Base-by-base conservation (phyloP, 2,888 invertebrate species). In the Teinopalpus imperialis region DNA sequence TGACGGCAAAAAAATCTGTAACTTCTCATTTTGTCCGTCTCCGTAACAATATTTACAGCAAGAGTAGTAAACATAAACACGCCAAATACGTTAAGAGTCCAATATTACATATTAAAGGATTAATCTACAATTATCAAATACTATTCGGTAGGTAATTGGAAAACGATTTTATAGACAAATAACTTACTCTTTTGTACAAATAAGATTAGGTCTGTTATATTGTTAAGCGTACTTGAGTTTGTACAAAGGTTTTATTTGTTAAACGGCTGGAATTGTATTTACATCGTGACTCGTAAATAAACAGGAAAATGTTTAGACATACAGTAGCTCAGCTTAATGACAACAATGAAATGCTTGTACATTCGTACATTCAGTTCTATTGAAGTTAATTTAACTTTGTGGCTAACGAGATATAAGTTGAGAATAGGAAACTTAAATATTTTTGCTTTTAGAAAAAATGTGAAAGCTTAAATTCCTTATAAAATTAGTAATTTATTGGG, bases 201-300 rank as follows among this genome's bases (percentile, higher is more conserved):
- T 20, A 34, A 32, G 27, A 40, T 45, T 34, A 40, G 34, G 32
- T 34, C 37, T 20, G 31, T 39, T 44, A 40, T 32, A 12, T 45
- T 45, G 32, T 34, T 9, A 21, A 40, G 26, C 12, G 21, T 32
- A 36, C 14, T 34, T 34, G 16, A 32, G 4, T 3, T 18, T 29
- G 40, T 16, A 40, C 34, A 45, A 40, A 45, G 45, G 45, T 40
- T 40, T 45, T 45, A 45, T 45, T 45, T 40, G 45, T 39, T 34
- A 29, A 45, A 39, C 27, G 31, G 27, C 32, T 27, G 21, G 37
- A 32, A 34, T 34, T 21, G 39, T 45, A 45, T 45, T 40, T 39
- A 40, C 34, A 29, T 40, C 27, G n/a, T 34, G 27, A 34, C 39
- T 40, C 21, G 39, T 39, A 16, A 32, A 40, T 34, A 40, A 40